phyloP scores from a whole-genome alignment of 2,797 vertebrate genomes.

The Cheirogaleus major region DNA sequence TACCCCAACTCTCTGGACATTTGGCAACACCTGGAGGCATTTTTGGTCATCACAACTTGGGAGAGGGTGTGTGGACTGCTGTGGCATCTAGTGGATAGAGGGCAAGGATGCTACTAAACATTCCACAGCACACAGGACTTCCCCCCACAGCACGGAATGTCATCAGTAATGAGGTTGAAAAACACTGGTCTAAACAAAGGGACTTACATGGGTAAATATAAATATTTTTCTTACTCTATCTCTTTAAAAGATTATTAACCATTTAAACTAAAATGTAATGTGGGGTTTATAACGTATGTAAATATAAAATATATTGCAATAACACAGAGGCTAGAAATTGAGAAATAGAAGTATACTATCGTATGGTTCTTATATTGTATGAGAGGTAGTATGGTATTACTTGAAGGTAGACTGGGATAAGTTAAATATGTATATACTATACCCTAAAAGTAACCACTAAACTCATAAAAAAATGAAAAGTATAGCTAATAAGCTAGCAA shows the following conservation, averaged over 20 bases:
- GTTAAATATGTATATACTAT: neutral
- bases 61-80: neutral
- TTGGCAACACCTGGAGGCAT: neutral
- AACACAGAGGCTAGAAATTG: neutral
- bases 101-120: neutral
- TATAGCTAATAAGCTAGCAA: neutral
- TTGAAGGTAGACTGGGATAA: neutral
- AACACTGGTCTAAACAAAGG: neutral
- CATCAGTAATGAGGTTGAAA: neutral
- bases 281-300: neutral
- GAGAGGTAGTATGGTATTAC: neutral
- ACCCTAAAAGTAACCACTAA: neutral
- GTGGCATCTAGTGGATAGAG: neutral
- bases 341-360: neutral
- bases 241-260: neutral
- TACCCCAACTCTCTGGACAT: neutral
- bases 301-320: neutral
- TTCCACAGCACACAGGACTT: neutral
- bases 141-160: neutral
- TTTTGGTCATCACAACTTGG: neutral
- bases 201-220: neutral
- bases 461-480: neutral
- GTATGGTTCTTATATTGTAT: neutral
- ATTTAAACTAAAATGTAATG: neutral
- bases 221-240: conserved; percentile 8